These are phyloP conservation scores for Apteryx owenii DNA, from an alignment of 2,113 vertebrate species.

Conservation along the genomic window DNA sequence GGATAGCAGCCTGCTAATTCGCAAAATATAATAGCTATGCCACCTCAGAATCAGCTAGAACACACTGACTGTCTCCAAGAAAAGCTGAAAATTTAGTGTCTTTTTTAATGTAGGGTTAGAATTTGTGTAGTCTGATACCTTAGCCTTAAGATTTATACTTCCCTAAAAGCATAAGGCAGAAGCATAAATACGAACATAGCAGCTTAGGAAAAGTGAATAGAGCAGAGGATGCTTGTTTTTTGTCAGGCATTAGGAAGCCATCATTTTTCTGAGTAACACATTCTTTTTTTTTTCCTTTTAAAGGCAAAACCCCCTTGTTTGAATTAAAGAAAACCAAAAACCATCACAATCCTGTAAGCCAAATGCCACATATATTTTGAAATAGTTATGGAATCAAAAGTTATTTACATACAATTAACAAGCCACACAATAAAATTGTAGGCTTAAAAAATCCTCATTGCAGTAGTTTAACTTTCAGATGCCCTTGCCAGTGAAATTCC, in stretches of 20 bases:
- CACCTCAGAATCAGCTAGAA: background rate
- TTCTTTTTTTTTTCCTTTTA: background rate
- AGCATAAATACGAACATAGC: background rate
- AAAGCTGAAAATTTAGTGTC: background rate
- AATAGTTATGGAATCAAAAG: background rate
- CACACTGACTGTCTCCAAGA: background rate
- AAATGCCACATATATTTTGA: background rate
- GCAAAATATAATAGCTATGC: background rate
- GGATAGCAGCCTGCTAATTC: background rate
- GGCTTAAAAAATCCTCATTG: background rate
- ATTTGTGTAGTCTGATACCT: too few species aligned
- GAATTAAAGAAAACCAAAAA: background rate
- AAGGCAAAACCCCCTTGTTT: background rate
- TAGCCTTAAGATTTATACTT: background rate
- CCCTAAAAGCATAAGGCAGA: background rate
- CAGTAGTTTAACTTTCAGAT: background rate
- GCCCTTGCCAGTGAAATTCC: slow-evolving; percentile 16
- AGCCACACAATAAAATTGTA: background rate
- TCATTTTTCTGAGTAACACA: background rate
- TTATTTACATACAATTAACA: background rate
- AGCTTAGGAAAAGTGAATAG: background rate
- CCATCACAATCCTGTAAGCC: background rate
- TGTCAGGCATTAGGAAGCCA: background rate
- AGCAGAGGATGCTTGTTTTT: background rate
- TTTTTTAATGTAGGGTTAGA: background rate